Percentiles rank a stretch among this genome's conserved stretches.
Conservation (phyloP, 2,797 vertebrate species). For the Nannoperca obscura region DNA sequence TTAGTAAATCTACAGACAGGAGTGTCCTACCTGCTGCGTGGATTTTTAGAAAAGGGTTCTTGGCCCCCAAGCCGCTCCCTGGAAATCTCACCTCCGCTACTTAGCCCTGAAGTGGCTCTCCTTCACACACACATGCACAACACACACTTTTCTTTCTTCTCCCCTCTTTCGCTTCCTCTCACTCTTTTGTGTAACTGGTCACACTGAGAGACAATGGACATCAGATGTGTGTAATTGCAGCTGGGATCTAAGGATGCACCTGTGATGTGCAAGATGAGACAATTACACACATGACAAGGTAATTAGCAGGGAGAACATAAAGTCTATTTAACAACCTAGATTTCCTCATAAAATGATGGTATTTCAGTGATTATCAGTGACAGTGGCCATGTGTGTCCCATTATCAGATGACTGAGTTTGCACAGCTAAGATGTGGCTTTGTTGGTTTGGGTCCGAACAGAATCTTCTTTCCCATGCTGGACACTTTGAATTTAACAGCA, state of each 20-base stretch:
- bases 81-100: conserved; percentile 61
- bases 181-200: conserved; percentile 44
- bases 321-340: conserved; percentile 61
- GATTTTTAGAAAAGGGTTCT: conserved; percentile 36
- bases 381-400: conserved; percentile 74
- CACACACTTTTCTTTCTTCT: conserved; percentile 49
- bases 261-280: conserved; percentile 64
- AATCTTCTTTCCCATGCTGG: conserved; percentile 9
- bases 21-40: conserved; percentile 50
- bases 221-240: conserved; percentile 75
- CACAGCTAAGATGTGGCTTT: conserved; percentile 55
- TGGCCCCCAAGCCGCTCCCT: conserved; percentile 37
- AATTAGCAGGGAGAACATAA: conserved; percentile 62
- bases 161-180: conserved; percentile 41
- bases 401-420: conserved; percentile 62
- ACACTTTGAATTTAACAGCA: conserved; percentile 12
- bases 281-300: conserved; percentile 69
- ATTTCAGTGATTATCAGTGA: conserved; percentile 58
- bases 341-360: conserved; percentile 52
- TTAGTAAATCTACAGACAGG: conserved; percentile 48
- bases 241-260: conserved; percentile 70
- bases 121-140: conserved; percentile 28
- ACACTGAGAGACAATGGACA: conserved; percentile 67
- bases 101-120: conserved; percentile 37
- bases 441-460: conserved; percentile 39